Evolutionary conservation across 2,888 invertebrate genomes (phyloP).

Genomic region (Macrosiphum euphorbiae): DNA sequence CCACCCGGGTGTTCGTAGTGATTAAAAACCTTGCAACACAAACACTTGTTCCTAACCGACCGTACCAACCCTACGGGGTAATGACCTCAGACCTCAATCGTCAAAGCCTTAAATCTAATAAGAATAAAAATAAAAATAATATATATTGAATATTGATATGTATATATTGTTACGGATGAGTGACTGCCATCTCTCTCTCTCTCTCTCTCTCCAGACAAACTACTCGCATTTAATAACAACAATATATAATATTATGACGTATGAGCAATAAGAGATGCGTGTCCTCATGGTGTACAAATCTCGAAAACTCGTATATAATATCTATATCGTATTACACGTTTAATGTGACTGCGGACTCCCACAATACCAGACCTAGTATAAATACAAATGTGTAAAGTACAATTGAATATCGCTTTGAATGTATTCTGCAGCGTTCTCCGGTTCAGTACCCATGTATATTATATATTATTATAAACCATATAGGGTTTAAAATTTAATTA

Average conservation of each 20-base stretch:
- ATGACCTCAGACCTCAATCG: too few species aligned
- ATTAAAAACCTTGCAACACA: too few species aligned
- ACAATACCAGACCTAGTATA: neutral
- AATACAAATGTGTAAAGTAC: neutral
- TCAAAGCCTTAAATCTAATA: too few species aligned
- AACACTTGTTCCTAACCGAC: too few species aligned
- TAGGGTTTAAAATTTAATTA: neutral
- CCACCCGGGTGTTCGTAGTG: too few species aligned
- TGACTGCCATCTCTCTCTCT: neutral
- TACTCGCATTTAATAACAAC: neutral
- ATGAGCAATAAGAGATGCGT: neutral
- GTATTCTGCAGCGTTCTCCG: neutral
- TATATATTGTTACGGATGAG: neutral
- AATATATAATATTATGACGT: neutral
- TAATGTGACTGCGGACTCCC: neutral
- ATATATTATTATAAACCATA: neutral
- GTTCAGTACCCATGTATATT: neutral
- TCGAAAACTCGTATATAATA: neutral
- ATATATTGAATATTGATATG: neutral
- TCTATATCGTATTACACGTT: neutral
- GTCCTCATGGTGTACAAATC: neutral
- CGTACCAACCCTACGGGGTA: too few species aligned
- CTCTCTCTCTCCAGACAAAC: neutral
- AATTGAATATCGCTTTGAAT: neutral
- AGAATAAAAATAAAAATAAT: too few species aligned